Evolutionary conservation across 23 tunicate species (phyloP).

Genomic region (Aplidium turbinatum): DNA sequence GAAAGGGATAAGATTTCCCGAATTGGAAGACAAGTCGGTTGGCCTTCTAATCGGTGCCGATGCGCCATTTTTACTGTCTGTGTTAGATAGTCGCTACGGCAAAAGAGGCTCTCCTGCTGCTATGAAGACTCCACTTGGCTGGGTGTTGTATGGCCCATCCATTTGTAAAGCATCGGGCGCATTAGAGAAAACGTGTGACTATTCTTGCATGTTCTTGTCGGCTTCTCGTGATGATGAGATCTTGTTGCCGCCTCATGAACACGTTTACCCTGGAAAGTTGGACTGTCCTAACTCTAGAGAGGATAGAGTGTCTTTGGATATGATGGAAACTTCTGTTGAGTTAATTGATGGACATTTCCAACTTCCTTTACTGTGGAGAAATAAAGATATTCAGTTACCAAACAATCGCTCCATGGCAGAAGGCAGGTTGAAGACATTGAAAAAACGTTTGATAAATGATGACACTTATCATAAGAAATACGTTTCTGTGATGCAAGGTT

Average conservation of each 20-base stretch:
- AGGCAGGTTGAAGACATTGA: not conserved
- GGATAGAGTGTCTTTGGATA: not conserved
- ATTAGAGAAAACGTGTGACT: too few species aligned
- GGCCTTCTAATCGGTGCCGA: constrained; percentile 3
- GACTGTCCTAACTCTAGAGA: constrained; percentile 10
- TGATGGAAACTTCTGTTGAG: constrained; percentile 11
- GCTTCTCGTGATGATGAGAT: too few species aligned
- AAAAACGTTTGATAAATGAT: not conserved
- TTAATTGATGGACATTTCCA: constrained; percentile 16
- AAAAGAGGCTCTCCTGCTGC: too few species aligned
- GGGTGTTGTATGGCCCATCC: too few species aligned
- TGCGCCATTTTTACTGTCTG: too few species aligned
- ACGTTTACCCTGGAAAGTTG: too few species aligned
- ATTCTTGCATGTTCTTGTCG: too few species aligned
- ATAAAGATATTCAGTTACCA: not conserved
- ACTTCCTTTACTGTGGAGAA: constrained; percentile 21
- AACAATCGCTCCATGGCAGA: constrained; percentile 7
- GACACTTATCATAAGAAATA: not conserved
- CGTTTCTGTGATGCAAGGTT: not conserved
- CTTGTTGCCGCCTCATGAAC: too few species aligned
- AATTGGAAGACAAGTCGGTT: constrained; percentile 5
- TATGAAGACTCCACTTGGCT: too few species aligned
- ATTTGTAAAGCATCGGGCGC: too few species aligned
- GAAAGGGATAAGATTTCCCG: not conserved
- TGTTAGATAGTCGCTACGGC: too few species aligned